A percentile compares a stretch with the other conserved stretches of the same genome.
Conservation (phyloP, 2,797 vertebrate genomes). For the Onychomys torridus region DNA sequence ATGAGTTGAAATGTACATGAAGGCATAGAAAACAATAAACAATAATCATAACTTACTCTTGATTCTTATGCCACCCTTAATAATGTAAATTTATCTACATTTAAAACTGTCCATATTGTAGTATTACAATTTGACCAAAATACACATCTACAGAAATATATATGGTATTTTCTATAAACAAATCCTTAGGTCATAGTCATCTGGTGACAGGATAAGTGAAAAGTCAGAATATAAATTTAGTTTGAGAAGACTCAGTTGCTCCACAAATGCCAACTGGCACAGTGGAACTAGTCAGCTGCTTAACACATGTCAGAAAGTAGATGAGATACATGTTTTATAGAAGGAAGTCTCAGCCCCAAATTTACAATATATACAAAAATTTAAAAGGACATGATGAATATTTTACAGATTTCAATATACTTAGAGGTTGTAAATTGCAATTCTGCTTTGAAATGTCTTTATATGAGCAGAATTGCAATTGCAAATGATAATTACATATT, state of each 20-base stretch:
- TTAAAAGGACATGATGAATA: constrained; percentile 57
- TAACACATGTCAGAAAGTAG: constrained; percentile 55
- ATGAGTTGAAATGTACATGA: background rate
- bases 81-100: background rate
- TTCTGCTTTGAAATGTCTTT: constrained; percentile 57
- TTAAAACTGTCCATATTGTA: background rate
- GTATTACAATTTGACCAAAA: background rate
- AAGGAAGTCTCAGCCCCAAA: constrained; percentile 54
- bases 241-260: background rate
- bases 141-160: background rate
- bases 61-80: background rate
- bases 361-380: constrained; percentile 49
- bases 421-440: constrained; percentile 45
- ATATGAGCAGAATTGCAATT: constrained; percentile 60
- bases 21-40: constrained; percentile 22
- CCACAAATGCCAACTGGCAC: background rate
- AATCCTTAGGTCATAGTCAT: background rate
- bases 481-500: constrained; percentile 70
- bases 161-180: background rate
- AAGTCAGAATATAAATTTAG: constrained; percentile 38
- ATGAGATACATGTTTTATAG: constrained; percentile 60
- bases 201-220: constrained; percentile 41
- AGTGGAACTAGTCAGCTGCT: constrained; percentile 24
- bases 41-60: background rate
- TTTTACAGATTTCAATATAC: constrained; percentile 64